Base-by-base conservation (phyloP, 2,797 vertebrate genomes). In the Sitta carolinensis region DNA sequence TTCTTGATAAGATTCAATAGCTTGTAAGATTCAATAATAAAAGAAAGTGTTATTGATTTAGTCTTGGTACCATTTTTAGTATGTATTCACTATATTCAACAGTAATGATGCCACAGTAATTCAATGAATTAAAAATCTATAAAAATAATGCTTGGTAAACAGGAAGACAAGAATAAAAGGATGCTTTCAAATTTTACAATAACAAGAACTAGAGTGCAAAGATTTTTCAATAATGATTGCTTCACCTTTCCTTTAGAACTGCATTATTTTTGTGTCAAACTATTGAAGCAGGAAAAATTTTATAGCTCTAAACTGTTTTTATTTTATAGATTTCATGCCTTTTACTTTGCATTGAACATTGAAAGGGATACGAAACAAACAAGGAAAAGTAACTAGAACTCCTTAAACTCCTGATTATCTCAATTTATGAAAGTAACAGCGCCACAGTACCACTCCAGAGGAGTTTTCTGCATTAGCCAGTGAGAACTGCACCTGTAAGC, bases 321-420 rank as follows among this genome's bases (percentile, higher is more conserved):
- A 96, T 87, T 87, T 87, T 88, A 90, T 48, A 84, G 89, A 93
- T 82, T 95, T 96, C 50, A 90, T 51, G 21, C 70, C 47, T 94
- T 97, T 95, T 70, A 36, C 94, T 97, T 95, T 89, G 45, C 48
- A 92, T 3, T 87, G 59, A 95, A 92, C 54, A 94, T 87, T 91
- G 94, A 96, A 97, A 95, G 83, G 84, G 26, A 45, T 66, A 86
- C 29, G 92, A 97, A 97, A 82, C 68, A 74, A 94, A 89, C 62
- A 76, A 96, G 87, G 73, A 90, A 69, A 96, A 83, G 76, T n/a
- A 93, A 76, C 36, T 42, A 73, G n/a, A 18, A 32, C 27, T 63
- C 68, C 52, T 67, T 81, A 70, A 69, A 45, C 29, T 83, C n/a
- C 32, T 50, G 52, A 62, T 87, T 87, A 94, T 72, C 30, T 68